Conservation (phyloP, 2,888 invertebrate genomes). For the Blastobasis lacticolella region DNA sequence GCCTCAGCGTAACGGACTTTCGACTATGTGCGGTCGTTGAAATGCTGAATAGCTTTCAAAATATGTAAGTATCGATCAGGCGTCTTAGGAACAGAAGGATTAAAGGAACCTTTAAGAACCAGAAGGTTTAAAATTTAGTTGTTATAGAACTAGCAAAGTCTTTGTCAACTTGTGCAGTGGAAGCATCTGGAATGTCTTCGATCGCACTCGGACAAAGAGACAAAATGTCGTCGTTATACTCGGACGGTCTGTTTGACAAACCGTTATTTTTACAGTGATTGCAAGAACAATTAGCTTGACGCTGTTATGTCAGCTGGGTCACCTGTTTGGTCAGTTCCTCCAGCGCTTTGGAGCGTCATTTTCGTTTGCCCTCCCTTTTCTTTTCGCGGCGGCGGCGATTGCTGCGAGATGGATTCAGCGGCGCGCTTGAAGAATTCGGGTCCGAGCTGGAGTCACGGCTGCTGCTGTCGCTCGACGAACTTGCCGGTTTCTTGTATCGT, state of each 20-base stretch:
- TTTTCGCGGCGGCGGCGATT: not conserved
- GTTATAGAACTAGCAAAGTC: too few species aligned
- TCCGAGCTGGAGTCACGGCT: not conserved
- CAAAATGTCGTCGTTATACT: not conserved
- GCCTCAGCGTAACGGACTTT: not conserved
- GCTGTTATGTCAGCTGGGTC: not conserved
- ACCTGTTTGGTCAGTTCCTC: not conserved
- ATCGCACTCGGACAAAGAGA: not conserved
- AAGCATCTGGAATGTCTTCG: not conserved
- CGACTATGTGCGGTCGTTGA: not conserved
- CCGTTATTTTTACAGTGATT: not conserved
- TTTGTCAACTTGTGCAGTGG: too few species aligned
- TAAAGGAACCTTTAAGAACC: too few species aligned
- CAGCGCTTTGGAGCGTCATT: not conserved
- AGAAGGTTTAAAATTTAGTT: too few species aligned
- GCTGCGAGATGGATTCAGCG: not conserved
- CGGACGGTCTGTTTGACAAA: not conserved
- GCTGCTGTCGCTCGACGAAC: not conserved
- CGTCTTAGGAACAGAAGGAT: too few species aligned
- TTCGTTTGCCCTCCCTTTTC: not conserved
- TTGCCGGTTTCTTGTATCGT: too few species aligned
- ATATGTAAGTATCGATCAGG: not conserved
- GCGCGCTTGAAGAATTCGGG: not conserved
- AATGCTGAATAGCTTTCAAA: not conserved
- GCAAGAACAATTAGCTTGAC: not conserved